Percentiles rank a stretch among this genome's conserved stretches.
Conservation (phyloP, 2,113 vertebrate species). For the Larimichthys polyactis region DNA sequence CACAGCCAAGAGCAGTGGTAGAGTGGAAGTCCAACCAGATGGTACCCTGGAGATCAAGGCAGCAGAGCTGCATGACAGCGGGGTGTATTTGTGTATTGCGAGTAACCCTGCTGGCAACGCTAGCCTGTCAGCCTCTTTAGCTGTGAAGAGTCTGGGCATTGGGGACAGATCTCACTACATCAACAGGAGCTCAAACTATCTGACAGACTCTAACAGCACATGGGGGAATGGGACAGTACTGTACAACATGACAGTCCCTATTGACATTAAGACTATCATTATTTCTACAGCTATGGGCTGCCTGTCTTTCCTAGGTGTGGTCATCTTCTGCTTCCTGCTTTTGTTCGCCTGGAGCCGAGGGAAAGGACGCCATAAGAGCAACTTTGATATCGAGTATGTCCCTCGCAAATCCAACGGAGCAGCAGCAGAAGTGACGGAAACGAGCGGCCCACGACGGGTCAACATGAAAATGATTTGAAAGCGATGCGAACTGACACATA, state of each 20-base stretch:
- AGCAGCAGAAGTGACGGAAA: slow-evolving; percentile 85
- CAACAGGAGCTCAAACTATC: slow-evolving; percentile 95
- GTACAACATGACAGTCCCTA: slow-evolving; percentile 94
- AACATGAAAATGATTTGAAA: slow-evolving; percentile 99
- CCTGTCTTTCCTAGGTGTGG: slow-evolving; percentile 97
- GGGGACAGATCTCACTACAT: slow-evolving; percentile 90
- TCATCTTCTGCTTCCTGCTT: slow-evolving; percentile 96
- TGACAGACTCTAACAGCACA: slow-evolving; percentile 94
- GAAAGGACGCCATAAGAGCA: slow-evolving; percentile 97
- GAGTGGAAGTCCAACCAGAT: slow-evolving; percentile 93
- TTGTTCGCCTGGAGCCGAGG: slow-evolving; percentile 98
- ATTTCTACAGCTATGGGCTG: slow-evolving; percentile 99
- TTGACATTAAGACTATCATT: slow-evolving; percentile 98
- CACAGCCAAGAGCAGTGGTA: slow-evolving; percentile 93
- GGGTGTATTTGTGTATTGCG: slow-evolving; percentile 95
- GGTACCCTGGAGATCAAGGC: slow-evolving; percentile 96
- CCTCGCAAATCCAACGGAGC: slow-evolving; percentile 94
- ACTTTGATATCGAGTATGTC: slow-evolving; percentile 97
- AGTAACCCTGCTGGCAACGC: slow-evolving; percentile 97
- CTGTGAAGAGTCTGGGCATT: slow-evolving; percentile 90
- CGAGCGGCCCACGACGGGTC: slow-evolving; percentile 94
- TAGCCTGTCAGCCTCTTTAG: slow-evolving; percentile 92
- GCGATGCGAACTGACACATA: neutral
- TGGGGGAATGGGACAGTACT: slow-evolving; percentile 92
- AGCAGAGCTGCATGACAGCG: slow-evolving; percentile 96